Conservation (phyloP, 2,888 invertebrate genomes). For the Callyntrura guangdongensis region DNA sequence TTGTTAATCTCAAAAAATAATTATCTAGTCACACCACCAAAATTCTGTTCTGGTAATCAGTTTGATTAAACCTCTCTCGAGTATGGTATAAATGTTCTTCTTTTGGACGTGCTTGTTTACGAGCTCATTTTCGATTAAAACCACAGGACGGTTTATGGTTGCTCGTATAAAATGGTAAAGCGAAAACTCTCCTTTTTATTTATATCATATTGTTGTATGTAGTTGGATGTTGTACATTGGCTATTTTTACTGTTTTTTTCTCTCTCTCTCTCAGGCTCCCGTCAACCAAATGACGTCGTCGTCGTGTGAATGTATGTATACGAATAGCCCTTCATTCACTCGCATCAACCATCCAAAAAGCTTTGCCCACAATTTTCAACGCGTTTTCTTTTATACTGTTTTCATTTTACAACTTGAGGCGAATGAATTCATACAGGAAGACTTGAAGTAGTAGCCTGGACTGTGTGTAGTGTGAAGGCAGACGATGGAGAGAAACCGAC, state of each 20-base stretch:
- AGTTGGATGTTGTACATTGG: background rate
- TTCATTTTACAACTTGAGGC: constrained; percentile 63
- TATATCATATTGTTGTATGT: constrained; percentile 20
- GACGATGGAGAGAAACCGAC: constrained; percentile 38
- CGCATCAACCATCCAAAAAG: constrained; percentile 37
- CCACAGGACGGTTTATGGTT: constrained; percentile 70
- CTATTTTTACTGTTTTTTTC: constrained; percentile 32
- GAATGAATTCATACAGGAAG: constrained; percentile 42
- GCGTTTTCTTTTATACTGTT: constrained; percentile 46
- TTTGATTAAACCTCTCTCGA: constrained; percentile 70
- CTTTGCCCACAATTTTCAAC: constrained; percentile 47
- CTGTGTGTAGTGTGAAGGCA: background rate
- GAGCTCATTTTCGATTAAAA: constrained; percentile 73
- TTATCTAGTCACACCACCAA: constrained; percentile 51
- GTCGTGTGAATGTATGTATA: constrained; percentile 1
- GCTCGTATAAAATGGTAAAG: constrained; percentile 62
- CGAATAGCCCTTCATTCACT: constrained; percentile 2
- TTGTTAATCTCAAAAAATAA: constrained; percentile 49
- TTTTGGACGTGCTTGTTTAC: constrained; percentile 69
- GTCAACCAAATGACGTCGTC: constrained; percentile 40
- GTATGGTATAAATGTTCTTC: constrained; percentile 12
- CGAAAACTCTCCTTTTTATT: constrained; percentile 46
- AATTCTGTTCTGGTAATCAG: constrained; percentile 73
- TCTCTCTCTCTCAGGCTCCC: background rate
- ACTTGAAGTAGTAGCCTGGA: background rate